Percentiles rank a stretch among this genome's conserved stretches.
phyloP scores from a whole-genome alignment of 2,113 vertebrate genomes.

The Perognathus longimembris region DNA sequence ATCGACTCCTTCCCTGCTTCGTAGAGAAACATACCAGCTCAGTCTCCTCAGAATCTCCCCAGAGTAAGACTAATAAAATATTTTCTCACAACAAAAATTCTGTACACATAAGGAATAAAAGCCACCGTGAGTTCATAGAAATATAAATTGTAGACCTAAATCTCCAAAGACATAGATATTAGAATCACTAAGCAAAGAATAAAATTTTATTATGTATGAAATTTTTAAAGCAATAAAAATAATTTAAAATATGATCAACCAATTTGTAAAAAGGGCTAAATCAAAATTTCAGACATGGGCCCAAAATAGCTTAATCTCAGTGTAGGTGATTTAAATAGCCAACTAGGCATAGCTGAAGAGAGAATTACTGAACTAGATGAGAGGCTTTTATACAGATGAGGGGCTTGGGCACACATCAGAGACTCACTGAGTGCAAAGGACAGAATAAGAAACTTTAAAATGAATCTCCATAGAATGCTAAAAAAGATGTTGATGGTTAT shows the following conservation, averaged over 20 bases:
- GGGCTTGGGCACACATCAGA: background rate
- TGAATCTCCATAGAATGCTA: background rate
- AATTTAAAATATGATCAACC: background rate
- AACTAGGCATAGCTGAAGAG: background rate
- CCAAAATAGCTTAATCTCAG: background rate
- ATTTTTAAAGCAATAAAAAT: background rate
- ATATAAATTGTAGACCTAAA: constrained; percentile 27
- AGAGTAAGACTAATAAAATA: background rate
- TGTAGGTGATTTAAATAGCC: background rate
- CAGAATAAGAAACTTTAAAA: background rate
- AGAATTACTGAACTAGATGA: background rate
- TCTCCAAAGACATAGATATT: background rate
- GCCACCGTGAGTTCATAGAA: background rate
- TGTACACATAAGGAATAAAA: background rate
- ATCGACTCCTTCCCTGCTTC: background rate
- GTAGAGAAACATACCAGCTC: background rate
- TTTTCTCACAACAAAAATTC: background rate
- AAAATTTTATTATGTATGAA: background rate
- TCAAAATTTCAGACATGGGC: background rate
- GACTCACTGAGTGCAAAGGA: background rate
- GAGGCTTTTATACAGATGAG: background rate
- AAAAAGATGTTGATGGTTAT: background rate
- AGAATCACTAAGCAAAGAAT: background rate
- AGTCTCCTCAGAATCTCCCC: background rate
- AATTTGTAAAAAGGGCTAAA: background rate